Percentiles rank a stretch among this genome's conserved stretches.
Conservation (phyloP, 92 coral and sea anemone genomes). For the Porites rus region DNA sequence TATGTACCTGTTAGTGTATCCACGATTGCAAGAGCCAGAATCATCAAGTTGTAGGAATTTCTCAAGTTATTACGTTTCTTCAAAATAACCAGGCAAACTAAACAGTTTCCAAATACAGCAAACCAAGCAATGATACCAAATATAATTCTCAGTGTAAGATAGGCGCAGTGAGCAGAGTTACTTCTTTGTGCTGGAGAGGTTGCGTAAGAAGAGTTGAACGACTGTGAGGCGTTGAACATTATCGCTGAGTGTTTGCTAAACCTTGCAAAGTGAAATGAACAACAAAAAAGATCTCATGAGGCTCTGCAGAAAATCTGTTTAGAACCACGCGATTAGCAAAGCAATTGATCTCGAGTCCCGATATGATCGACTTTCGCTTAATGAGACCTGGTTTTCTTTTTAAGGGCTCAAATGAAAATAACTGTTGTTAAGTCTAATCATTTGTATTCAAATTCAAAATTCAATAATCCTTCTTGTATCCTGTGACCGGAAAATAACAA, state of each 20-base stretch:
- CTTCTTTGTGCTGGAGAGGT: not conserved
- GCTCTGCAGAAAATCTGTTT: not conserved
- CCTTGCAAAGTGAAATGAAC: not conserved
- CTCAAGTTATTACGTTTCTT: constrained; percentile 16
- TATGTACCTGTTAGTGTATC: constrained; percentile 55
- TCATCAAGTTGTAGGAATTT: constrained; percentile 59
- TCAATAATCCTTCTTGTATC: not conserved
- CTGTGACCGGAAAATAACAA: not conserved
- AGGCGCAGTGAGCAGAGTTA: not conserved
- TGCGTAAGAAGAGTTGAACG: not conserved
- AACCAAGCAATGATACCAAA: constrained; percentile 44
- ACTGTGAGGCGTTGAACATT: not conserved
- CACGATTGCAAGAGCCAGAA: constrained; percentile 47
- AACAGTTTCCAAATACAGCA: constrained; percentile 40
- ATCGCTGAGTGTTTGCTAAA: not conserved
- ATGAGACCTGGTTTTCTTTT: not conserved
- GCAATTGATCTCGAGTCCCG: not conserved
- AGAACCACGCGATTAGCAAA: not conserved
- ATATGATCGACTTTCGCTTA: no score
- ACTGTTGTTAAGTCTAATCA: not conserved
- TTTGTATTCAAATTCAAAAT: not conserved
- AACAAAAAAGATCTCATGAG: not conserved
- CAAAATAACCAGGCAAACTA: constrained; percentile 42
- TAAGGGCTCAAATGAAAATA: not conserved
- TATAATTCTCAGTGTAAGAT: constrained; percentile 1